These are phyloP conservation scores for Lepilemur septentrionalis DNA, from an alignment of 2,797 vertebrate genomes.

Conservation along the genomic window DNA sequence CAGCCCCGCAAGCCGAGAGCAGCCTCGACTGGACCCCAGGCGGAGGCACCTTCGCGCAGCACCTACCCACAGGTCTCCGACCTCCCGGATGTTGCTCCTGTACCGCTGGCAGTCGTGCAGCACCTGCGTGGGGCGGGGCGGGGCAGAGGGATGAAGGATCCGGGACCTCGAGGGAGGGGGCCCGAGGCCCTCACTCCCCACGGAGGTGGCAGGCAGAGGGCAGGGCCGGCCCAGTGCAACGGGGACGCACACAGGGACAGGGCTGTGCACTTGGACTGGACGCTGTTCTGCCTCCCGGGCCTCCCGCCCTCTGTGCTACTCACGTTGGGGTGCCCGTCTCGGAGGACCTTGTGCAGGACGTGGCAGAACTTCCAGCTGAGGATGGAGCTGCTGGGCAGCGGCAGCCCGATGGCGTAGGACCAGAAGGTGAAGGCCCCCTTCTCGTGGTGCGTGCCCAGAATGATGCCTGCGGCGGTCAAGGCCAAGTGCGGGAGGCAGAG, in stretches of 20 bases:
- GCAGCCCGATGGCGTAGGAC: conserved; percentile 96
- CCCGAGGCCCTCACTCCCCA: rapidly evolving
- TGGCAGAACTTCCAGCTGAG: conserved; percentile 99
- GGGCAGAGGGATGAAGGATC: rapidly evolving
- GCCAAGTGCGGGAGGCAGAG: conserved; percentile 50
- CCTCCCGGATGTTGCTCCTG: conserved; percentile 92
- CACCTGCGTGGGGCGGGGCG: conserved; percentile 84
- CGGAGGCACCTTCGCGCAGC: not conserved
- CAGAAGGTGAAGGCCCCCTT: conserved; percentile 98
- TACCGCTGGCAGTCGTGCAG: conserved; percentile 98
- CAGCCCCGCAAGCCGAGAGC: rapidly evolving
- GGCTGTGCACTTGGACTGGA: not conserved
- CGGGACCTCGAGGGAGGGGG: rapidly evolving
- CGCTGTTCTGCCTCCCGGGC: not conserved
- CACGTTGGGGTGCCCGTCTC: conserved; percentile 96
- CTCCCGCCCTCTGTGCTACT: conserved; percentile 68
- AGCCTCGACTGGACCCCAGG: rapidly evolving
- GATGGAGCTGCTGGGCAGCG: conserved; percentile 93
- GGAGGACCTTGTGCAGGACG: conserved; percentile 95
- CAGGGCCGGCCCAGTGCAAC: not conserved
- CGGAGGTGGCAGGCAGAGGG: rapidly evolving
- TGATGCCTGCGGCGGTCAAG: conserved; percentile 93
- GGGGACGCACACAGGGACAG: not conserved
- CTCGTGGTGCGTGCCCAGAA: conserved; percentile 96
- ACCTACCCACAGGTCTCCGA: conserved; percentile 94